Evolutionary conservation across 2,797 vertebrate genomes (phyloP), one percentile per base, ranked within the genome.

Genomic region (Gambelia wislizenii): DNA sequence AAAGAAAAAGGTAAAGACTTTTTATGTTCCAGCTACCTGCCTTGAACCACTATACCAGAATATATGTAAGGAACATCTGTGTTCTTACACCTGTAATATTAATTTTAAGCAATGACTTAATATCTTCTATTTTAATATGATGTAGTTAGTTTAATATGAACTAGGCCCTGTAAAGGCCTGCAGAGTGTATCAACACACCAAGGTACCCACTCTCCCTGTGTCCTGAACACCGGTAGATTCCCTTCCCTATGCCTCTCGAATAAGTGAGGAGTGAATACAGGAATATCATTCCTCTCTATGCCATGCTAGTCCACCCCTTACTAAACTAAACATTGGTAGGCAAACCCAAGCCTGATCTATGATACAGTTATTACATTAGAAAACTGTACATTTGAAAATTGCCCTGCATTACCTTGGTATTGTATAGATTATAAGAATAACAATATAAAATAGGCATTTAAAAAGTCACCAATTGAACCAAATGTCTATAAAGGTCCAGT

Each of bases 1-100:
- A 89, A 87, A 83, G 77, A 90, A 79, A 92, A 93, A 94, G 93
- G 96, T 95, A 94, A 81, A 74, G 82, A 75, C 33, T 82, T 91
- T 72, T 85, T 42, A 14, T 54, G 47, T 70, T 33, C 30, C 6
- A 39, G 22, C 20, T 47, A 14, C 4, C 6, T 70, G 9, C 33
- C 27, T 13, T 84, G 36, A 72, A 84, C 42, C n/a, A 52, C 47
- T 52, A 9, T 30, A 52, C 33, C 20, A 18, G 30, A 6, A 36
- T 7, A 42, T 30, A 52, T 39, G 10, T 27, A 85, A 6, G 30
- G 10, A 79, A 14, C n/a, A 27, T 64, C 61, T 69, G 20, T 25
- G 12, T 47, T n/a, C 18, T 61, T 85, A 27, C 1, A 52, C 4
- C 14, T 79, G 44, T 49, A 36, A 22, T 14, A 52, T 39, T 10